Evolutionary conservation across 2,113 vertebrate species (phyloP).

Genomic region (Pituophis catenifer): DNA sequence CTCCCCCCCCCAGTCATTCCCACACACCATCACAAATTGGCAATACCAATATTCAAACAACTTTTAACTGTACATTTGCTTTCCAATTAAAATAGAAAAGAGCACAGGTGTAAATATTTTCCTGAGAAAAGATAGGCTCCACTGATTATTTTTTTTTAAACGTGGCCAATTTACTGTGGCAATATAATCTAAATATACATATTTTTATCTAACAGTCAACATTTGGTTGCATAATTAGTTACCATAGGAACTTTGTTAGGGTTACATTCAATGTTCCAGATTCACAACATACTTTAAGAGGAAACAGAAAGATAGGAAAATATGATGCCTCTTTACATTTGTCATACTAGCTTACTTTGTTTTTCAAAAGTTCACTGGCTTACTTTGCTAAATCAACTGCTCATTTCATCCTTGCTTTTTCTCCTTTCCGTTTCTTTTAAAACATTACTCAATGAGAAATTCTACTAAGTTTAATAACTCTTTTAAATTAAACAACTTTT

Average conservation of each 20-base stretch:
- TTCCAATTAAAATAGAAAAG: not conserved
- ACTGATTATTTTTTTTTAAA: not conserved
- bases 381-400: not conserved
- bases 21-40: not conserved
- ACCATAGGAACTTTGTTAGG: not conserved
- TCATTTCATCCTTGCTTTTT: not conserved
- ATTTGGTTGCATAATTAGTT: not conserved
- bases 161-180: not conserved
- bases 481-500: not conserved
- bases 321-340: not conserved
- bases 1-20: not conserved
- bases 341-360: not conserved
- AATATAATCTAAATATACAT: not conserved
- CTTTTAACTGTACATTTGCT: not conserved
- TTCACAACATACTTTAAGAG: not conserved
- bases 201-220: not conserved
- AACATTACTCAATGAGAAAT: not conserved
- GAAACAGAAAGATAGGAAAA: not conserved
- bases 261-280: not conserved
- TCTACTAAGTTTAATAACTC: constrained; percentile 16
- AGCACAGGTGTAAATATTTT: not conserved
- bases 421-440: not conserved
- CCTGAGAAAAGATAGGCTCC: not conserved
- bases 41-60: not conserved
- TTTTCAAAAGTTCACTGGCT: not conserved